Evolutionary conservation across 1,140 invertebrate species (phyloP), one percentile per base, ranked within the genome.

Genomic region (Drosophila bocki): DNA sequence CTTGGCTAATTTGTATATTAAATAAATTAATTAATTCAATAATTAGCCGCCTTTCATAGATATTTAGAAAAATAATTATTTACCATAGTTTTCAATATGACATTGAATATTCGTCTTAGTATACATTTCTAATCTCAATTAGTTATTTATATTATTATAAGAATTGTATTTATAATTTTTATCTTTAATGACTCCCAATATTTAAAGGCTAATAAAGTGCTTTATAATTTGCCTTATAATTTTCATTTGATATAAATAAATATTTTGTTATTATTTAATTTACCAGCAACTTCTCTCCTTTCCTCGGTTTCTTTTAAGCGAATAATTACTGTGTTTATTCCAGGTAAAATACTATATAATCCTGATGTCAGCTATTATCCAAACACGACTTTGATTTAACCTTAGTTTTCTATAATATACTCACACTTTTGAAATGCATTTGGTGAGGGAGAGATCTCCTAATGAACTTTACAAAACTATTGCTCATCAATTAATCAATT

Each of bases 401-500:
- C 69, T 72, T 17, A 32, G 15, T 37, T 33, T 19, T 17, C 12
- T 32, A 35, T 47, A 62, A n/a, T 19, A 50, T 35, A 42, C 37
- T 15, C 13, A 42, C 17, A 57, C n/a, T 22, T 33, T 48, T 29
- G n/a, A 12, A 35, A 29, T 71, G 63, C 22, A 29, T 57, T 39
- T 53, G 22, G 13, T 17, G 11, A 50, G 8, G 15, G 8, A 50
- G 48, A 50, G 48, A 15, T 19, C 29, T 17, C 26, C 8, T 75
- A 75, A 75, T 75, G 53, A 74, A 47, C n/a, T 35, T 71, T 74
- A 22, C 33, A 12, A 22, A 26, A 32, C 57, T 58, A 51, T 39
- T 50, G 32, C 39, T 45, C 70, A 60, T 71, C 48, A 62, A 56
- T 75, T 63, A 75, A 56, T 61, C 39, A 76, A 76, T 76, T 76